phyloP scores from a whole-genome alignment of 2,888 invertebrate species.

The Trisateles emortualis region DNA sequence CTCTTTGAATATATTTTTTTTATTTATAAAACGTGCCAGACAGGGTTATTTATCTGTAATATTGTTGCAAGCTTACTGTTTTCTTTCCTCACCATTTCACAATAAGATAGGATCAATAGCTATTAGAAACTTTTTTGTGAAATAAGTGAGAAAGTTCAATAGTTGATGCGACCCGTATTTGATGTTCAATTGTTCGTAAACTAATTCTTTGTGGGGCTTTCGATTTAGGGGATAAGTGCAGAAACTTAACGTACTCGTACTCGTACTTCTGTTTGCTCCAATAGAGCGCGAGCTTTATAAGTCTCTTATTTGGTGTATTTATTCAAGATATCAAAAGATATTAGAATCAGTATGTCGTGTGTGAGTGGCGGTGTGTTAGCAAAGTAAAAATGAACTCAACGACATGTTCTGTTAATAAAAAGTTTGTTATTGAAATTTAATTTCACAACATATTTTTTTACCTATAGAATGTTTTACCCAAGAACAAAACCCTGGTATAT shows the following conservation, averaged over 20 bases:
- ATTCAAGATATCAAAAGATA: too few relatives aligned
- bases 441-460: too few relatives aligned
- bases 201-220: slow-evolving; percentile 45
- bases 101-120: slow-evolving; percentile 20
- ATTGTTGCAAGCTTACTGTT: neutral
- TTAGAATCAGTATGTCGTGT: too few relatives aligned
- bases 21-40: neutral
- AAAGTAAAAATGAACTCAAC: too few relatives aligned
- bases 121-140: slow-evolving; percentile 33
- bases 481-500: too few relatives aligned
- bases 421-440: too few relatives aligned
- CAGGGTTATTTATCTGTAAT: neutral
- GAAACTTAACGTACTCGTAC: neutral
- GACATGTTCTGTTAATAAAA: too few relatives aligned
- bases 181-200: slow-evolving; percentile 59
- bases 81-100: slow-evolving; percentile 6
- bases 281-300: neutral
- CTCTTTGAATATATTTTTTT: neutral
- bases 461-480: too few relatives aligned
- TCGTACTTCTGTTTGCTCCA: neutral
- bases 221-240: slow-evolving; percentile 16
- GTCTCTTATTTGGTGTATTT: too few relatives aligned
- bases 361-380: too few relatives aligned
- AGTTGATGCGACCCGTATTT: slow-evolving; percentile 39
- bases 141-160: slow-evolving; percentile 46